Conservation (phyloP, 2,797 vertebrate genomes). For the Percopsis omiscomaycus region DNA sequence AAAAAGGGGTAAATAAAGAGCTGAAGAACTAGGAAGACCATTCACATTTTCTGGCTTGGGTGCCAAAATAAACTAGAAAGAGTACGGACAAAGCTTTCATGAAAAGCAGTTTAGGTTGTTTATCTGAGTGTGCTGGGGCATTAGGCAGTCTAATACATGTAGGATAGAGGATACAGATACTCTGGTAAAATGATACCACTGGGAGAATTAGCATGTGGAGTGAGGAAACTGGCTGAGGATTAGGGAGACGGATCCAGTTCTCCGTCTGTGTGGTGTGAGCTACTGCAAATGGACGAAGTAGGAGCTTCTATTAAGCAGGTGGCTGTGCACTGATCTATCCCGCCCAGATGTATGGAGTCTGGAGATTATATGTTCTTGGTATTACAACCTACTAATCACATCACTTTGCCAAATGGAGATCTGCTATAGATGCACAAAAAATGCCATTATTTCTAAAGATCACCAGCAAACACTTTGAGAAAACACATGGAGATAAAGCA, state of each 20-base stretch:
- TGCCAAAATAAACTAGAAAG: conserved; percentile 21
- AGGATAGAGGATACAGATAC: conserved; percentile 46
- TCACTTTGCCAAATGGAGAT: conserved; percentile 56
- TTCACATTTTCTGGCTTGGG: conserved; percentile 20
- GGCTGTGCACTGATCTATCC: conserved; percentile 59
- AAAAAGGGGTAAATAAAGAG: conserved; percentile 24
- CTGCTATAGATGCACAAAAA: conserved; percentile 37
- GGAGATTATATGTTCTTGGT: conserved; percentile 62
- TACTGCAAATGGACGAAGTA: conserved; percentile 51
- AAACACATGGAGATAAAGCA: conserved; percentile 1
- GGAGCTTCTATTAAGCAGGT: conserved; percentile 53
- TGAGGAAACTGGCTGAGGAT: conserved; percentile 60
- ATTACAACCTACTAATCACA: conserved; percentile 69
- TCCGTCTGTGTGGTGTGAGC: conserved; percentile 67
- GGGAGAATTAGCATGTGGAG: conserved; percentile 26
- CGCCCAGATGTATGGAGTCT: conserved; percentile 65
- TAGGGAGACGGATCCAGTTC: conserved; percentile 61
- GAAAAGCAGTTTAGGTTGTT: conserved; percentile 62
- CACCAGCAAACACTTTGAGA: conserved; percentile 30
- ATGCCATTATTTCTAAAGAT: conserved; percentile 18
- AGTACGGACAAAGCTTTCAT: conserved; percentile 31
- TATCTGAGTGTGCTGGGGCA: conserved; percentile 54
- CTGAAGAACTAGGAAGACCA: conserved; percentile 31
- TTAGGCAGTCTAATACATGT: conserved; percentile 62
- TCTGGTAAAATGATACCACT: conserved; percentile 49